A percentile compares a stretch with the other conserved stretches of the same genome.
Conservation (phyloP, 2,797 vertebrate species). For the Spinibarbus caldwelli region DNA sequence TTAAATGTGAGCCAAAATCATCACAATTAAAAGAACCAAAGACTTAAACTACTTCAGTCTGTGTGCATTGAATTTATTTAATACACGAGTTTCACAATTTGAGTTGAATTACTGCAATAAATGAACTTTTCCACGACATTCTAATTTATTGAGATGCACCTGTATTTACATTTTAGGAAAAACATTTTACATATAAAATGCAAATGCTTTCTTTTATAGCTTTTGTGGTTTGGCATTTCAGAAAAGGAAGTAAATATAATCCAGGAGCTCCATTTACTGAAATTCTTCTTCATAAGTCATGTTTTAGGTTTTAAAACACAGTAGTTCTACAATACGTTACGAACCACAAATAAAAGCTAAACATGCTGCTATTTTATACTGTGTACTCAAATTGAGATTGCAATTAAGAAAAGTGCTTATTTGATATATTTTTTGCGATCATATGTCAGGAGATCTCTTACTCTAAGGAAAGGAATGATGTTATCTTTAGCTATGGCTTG, state of each 20-base stretch:
- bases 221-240: constrained; percentile 13
- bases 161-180: constrained; percentile 39
- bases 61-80: too few species aligned
- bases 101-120: too few species aligned
- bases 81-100: too few species aligned
- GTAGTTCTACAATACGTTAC: background rate
- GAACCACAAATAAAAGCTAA: background rate
- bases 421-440: background rate
- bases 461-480: constrained; percentile 96
- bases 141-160: too few species aligned
- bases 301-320: background rate
- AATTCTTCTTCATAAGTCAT: background rate
- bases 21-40: too few species aligned
- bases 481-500: constrained; percentile 99
- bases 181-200: constrained; percentile 41
- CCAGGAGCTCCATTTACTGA: constrained; percentile 1
- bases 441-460: constrained; percentile 64
- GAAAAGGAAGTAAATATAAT: constrained; percentile 5
- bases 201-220: constrained; percentile 50
- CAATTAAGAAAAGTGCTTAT: background rate
- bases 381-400: background rate
- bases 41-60: too few species aligned
- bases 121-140: too few species aligned
- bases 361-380: background rate
- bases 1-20: too few species aligned